A percentile compares a stretch with the other conserved stretches of the same genome.
These are phyloP conservation scores for Podargus strigoides DNA, from an alignment of 2,797 vertebrate species.

Conservation along the genomic window DNA sequence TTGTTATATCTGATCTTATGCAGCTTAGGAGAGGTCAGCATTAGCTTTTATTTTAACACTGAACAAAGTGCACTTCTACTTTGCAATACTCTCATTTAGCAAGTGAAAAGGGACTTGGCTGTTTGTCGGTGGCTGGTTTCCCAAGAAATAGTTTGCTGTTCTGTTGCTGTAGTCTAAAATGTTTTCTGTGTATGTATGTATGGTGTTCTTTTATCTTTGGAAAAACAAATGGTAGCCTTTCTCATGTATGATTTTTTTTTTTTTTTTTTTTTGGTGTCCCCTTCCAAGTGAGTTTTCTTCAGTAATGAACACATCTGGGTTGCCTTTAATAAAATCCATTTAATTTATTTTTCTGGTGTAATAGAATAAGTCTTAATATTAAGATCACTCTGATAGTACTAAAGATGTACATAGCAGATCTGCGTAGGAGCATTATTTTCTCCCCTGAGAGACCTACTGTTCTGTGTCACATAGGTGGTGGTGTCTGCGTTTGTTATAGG, in stretches of 20 bases:
- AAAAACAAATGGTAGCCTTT: not conserved
- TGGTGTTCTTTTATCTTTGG: not conserved
- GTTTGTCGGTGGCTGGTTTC: not conserved
- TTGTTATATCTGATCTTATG: not conserved
- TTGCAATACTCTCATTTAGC: not conserved
- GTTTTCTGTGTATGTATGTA: not conserved
- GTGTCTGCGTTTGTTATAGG: not conserved
- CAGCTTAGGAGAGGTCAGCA: not conserved
- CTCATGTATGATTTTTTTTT: fast-evolving
- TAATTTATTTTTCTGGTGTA: not conserved
- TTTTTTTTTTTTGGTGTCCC: not conserved
- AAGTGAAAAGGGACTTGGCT: not conserved
- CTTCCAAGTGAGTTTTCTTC: not conserved
- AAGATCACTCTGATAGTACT: not conserved
- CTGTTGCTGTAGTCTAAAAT: not conserved
- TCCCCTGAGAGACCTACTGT: not conserved
- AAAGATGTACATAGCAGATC: not conserved
- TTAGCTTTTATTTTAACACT: not conserved
- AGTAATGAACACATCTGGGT: not conserved
- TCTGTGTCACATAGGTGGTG: not conserved
- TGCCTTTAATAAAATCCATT: not conserved
- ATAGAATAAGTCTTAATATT: not conserved
- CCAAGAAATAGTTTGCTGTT: not conserved
- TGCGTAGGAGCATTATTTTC: not conserved
- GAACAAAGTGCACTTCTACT: not conserved